phyloP scores from a whole-genome alignment of 2,888 invertebrate species.

The Andrena bicolor region DNA sequence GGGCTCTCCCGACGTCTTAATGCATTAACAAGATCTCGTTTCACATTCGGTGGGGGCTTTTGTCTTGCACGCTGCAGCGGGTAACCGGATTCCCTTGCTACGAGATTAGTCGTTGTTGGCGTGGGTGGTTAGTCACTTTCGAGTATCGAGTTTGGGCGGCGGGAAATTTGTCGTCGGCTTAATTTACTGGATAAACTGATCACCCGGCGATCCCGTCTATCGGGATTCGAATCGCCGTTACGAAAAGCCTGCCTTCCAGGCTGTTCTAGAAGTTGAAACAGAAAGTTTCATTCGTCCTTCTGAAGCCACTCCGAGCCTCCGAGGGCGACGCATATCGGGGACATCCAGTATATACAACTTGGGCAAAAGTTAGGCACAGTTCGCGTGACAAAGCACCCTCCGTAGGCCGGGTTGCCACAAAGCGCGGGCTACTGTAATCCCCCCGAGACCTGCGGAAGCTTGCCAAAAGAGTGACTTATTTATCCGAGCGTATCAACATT shows the following conservation, averaged over 20 bases:
- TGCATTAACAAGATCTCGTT: constrained; percentile 28
- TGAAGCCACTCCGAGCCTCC: neutral
- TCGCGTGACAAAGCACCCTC: constrained; percentile 2
- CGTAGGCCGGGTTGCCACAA: neutral
- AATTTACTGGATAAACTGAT: too few species aligned
- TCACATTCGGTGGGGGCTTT: neutral
- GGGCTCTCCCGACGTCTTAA: neutral
- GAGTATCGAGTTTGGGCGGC: too few species aligned
- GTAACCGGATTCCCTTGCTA: neutral
- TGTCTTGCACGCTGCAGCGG: neutral
- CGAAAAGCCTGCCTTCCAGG: too few species aligned
- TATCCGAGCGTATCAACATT: constrained; percentile 1
- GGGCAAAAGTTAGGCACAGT: neutral
- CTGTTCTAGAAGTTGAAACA: neutral
- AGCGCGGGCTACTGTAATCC: neutral
- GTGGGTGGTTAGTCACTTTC: too few species aligned
- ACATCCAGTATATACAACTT: neutral
- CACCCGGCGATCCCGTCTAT: too few species aligned
- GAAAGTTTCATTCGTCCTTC: neutral
- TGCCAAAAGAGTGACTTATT: neutral
- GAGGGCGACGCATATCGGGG: neutral
- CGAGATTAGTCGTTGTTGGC: too few species aligned
- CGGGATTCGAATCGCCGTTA: too few species aligned
- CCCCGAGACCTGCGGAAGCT: neutral
- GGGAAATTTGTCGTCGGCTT: too few species aligned